A percentile compares a stretch with the other conserved stretches of the same genome.
Evolutionary conservation across 2,888 invertebrate genomes (phyloP).

Genomic region (Sericinus montela): DNA sequence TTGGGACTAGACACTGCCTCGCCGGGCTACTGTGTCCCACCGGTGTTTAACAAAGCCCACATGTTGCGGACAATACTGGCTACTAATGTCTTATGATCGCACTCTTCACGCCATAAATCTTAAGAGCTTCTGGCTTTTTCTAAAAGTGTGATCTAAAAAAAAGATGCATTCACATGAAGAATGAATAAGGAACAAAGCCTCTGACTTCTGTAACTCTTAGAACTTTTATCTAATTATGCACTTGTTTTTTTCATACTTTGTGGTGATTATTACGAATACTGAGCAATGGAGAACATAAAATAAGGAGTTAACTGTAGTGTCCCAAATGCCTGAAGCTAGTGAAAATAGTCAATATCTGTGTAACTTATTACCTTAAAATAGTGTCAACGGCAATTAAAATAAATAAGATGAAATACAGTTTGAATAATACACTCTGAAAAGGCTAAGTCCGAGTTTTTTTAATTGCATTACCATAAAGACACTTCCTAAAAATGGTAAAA

Average conservation of each 20-base stretch:
- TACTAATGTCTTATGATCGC: slow-evolving; percentile 76
- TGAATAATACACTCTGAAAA: too few relatives aligned
- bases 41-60: slow-evolving; percentile 52
- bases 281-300: too few relatives aligned
- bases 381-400: too few relatives aligned
- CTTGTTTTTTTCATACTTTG: neutral
- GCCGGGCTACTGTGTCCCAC: slow-evolving; percentile 41
- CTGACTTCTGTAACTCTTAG: slow-evolving; percentile 22
- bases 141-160: slow-evolving; percentile 32
- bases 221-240: neutral
- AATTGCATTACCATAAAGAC: too few relatives aligned
- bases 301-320: too few relatives aligned
- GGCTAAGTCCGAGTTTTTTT: too few relatives aligned
- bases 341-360: too few relatives aligned
- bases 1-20: slow-evolving; percentile 19
- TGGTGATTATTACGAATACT: too few relatives aligned
- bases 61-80: slow-evolving; percentile 61
- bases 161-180: neutral
- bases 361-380: too few relatives aligned
- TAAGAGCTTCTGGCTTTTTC: slow-evolving; percentile 20
- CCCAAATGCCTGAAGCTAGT: too few relatives aligned
- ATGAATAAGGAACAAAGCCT: neutral
- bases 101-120: slow-evolving; percentile 68
- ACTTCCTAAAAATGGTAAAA: too few relatives aligned
- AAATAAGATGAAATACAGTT: too few relatives aligned